A percentile compares a stretch with the other conserved stretches of the same genome.
These are phyloP conservation scores for Cordilura impudica DNA, from an alignment of 2,888 invertebrate species.

Conservation along the genomic window DNA sequence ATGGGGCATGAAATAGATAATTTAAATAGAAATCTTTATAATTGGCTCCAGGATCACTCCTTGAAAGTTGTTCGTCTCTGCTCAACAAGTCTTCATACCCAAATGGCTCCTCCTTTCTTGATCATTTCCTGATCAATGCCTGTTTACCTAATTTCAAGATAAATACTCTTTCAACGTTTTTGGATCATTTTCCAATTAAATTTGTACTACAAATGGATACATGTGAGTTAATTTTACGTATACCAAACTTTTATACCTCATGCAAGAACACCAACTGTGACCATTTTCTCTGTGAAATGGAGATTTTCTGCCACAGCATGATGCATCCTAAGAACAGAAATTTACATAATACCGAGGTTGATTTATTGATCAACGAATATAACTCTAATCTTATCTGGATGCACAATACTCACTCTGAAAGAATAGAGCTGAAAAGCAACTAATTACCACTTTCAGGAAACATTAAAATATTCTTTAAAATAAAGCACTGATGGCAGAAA, in stretches of 20 bases:
- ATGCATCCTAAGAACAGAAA: slow-evolving; percentile 23
- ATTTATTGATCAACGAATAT: not conserved
- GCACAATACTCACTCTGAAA: not conserved
- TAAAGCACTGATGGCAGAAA: not conserved
- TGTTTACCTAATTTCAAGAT: not conserved
- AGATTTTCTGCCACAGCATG: not conserved
- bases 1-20: too few species aligned
- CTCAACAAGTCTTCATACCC: not conserved
- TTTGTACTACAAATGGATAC: not conserved
- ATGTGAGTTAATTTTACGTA: not conserved
- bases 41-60: not conserved
- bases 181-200: not conserved
- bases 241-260: not conserved
- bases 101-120: not conserved
- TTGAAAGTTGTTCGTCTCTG: not conserved
- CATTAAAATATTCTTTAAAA: not conserved
- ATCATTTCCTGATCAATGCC: not conserved
- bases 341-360: not conserved
- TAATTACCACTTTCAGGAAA: not conserved
- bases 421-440: not conserved
- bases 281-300: not conserved
- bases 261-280: not conserved
- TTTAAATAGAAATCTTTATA: not conserved
- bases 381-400: not conserved
- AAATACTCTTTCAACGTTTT: not conserved